Evolutionary conservation across 2,113 vertebrate genomes (phyloP).

Genomic region (Nothoprocta perdicaria): DNA sequence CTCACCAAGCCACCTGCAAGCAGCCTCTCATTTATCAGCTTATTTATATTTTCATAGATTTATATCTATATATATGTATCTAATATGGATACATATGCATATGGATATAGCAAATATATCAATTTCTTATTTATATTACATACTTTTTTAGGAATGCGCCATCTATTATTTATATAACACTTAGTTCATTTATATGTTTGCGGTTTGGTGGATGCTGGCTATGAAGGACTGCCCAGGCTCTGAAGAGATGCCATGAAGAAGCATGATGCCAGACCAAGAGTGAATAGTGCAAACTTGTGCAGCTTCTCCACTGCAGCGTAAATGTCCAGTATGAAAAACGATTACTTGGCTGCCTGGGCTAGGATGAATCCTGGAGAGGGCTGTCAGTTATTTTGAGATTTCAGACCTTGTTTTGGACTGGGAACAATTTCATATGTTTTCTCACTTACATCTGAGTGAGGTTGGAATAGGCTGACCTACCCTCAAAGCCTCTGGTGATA

Average conservation of each 20-base stretch:
- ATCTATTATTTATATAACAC: slow-evolving; percentile 27
- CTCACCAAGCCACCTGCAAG: neutral
- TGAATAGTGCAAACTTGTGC: neutral
- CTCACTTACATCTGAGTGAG: neutral
- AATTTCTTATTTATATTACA: neutral
- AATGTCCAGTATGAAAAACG: neutral
- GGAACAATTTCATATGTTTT: neutral
- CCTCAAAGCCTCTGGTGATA: neutral
- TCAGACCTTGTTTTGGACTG: neutral
- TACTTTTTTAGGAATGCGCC: neutral
- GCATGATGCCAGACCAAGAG: neutral
- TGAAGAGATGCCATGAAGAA: neutral
- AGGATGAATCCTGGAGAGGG: neutral
- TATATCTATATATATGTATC: neutral
- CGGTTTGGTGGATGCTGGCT: slow-evolving; percentile 3
- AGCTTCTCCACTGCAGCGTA: neutral
- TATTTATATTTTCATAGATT: neutral
- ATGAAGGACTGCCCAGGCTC: neutral
- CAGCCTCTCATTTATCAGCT: neutral
- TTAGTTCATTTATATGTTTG: slow-evolving; percentile 1
- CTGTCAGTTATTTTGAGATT: neutral
- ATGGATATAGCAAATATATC: neutral
- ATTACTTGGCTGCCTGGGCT: neutral
- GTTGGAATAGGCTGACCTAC: neutral
- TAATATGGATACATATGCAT: no score